A percentile compares a stretch with the other conserved stretches of the same genome.
phyloP scores from a whole-genome alignment of 1,140 invertebrate genomes.

The Drosophila triauraria region DNA sequence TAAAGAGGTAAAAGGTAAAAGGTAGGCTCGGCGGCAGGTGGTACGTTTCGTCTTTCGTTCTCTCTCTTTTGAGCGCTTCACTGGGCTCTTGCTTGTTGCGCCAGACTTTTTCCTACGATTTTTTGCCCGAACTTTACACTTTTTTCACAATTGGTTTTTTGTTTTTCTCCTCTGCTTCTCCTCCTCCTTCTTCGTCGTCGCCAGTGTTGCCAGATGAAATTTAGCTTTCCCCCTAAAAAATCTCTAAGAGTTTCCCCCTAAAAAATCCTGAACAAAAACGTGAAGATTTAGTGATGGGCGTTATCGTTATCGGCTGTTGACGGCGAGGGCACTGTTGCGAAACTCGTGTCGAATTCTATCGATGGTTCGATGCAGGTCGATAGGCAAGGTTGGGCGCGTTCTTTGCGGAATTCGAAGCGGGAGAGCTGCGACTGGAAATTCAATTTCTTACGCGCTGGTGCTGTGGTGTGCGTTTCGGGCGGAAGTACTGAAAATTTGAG shows the following conservation, averaged over 20 bases:
- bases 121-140: conserved; percentile 65
- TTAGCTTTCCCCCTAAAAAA: no score
- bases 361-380: not conserved
- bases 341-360: conserved; percentile 1
- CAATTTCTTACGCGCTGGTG: not conserved
- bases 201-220: no score
- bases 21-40: conserved; percentile 42
- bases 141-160: conserved; percentile 74
- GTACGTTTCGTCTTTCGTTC: conserved; percentile 38
- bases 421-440: not conserved
- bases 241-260: no score
- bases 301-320: not conserved
- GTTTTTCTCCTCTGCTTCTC: conserved; percentile 59
- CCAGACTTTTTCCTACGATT: conserved; percentile 17
- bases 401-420: not conserved
- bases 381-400: not conserved
- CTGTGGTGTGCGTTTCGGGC: conserved; percentile 14
- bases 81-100: conserved; percentile 6
- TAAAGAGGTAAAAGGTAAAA: conserved; percentile 19
- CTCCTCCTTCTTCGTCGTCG: conserved; percentile 37
- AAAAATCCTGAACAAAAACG: no score
- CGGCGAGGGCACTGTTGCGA: conserved; percentile 2
- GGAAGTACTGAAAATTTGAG: conserved; percentile 33
- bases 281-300: no score
- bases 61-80: conserved; percentile 27